Evolutionary conservation across 2,113 vertebrate species (phyloP), one percentile per base, ranked within the genome.

Genomic region (Hippocampus mohnikei): DNA sequence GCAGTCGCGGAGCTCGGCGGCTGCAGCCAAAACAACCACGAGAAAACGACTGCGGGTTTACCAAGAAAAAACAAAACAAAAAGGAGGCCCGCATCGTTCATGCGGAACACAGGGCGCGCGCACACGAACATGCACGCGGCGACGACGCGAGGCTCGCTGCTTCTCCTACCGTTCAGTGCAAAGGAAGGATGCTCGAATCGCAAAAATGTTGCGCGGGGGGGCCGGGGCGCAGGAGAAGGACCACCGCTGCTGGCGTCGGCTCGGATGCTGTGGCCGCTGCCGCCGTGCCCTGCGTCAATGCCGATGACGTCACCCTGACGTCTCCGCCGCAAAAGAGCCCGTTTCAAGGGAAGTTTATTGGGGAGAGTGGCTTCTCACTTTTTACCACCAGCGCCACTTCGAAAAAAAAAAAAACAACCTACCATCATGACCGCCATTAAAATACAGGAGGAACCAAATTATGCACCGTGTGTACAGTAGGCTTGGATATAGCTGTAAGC

Each of bases 241-340:
- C 66, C 29, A 76, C 37, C 62, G 58, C 27, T 56, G 58, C 27
- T 56, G 66, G 20, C 48, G 73, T 68, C 80, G 66, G 79, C 73
- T 5, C 69, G 65, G 85, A 83, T 81, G 83, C 70, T 86, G 79
- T 61, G 79, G 58, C 6, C 33, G 58, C 25, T 56, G 65, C 48
- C 48, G 50, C 5, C 55, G 73, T 70, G 71, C 81, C 72, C 87
- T 90, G 88, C 87, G 88, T 90, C 88, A 87, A 83, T 80, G 42
- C 44, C 75, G 82, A 81, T 93, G 92, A 92, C 92, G 92, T 93
- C 92, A 92, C 64, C 79, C 68, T 82, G 78, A 80, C 89, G 76
- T 73, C 72, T 15, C 66, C 40, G 81, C 85, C 78, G 81, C 84
- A 85, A 76, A 69, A 70, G 67, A 29, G 25, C 13, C 56, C 16